phyloP scores from a whole-genome alignment of 1,140 invertebrate genomes.

The Idris sp. region DNA sequence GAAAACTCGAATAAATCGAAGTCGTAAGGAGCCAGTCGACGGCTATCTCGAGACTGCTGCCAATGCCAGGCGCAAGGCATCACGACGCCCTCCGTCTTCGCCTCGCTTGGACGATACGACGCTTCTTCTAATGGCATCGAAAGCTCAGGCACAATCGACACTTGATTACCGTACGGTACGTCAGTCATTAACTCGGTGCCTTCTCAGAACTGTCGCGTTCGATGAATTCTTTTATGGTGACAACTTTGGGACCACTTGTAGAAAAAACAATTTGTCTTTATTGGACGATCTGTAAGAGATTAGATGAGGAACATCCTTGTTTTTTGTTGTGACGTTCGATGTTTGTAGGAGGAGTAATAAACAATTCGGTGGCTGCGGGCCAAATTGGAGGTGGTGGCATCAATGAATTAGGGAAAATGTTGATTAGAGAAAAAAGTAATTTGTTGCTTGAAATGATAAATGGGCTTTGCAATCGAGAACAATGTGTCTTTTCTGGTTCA shows the following conservation, averaged over 20 bases:
- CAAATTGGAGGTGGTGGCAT: too few species aligned
- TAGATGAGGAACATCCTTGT: too few species aligned
- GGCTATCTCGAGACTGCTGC: slow-evolving; percentile 79
- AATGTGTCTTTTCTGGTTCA: too few species aligned
- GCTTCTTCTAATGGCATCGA: slow-evolving; percentile 62
- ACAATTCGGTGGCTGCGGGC: too few species aligned
- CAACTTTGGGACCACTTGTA: background rate
- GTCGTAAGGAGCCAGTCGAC: slow-evolving; percentile 75
- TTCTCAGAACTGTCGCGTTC: slow-evolving; percentile 3
- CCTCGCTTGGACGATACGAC: slow-evolving; percentile 49
- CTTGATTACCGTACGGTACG: slow-evolving; percentile 39
- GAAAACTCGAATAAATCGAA: slow-evolving; percentile 76
- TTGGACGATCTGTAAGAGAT: too few species aligned
- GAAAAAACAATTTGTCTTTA: too few species aligned
- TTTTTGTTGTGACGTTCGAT: too few species aligned
- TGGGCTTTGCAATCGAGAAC: too few species aligned
- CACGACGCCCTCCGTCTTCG: slow-evolving; percentile 71
- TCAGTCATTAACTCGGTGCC: slow-evolving; percentile 26
- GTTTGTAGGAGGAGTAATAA: too few species aligned
- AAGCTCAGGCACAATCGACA: slow-evolving; percentile 45
- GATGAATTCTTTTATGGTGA: slow-evolving; percentile 3
- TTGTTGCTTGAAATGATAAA: too few species aligned
- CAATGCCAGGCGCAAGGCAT: slow-evolving; percentile 75
- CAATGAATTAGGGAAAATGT: too few species aligned
- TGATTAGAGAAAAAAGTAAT: too few species aligned